A percentile compares a stretch with the other conserved stretches of the same genome.
Evolutionary conservation across 2,113 vertebrate genomes (phyloP).

Genomic region (Scytalopus superciliaris): DNA sequence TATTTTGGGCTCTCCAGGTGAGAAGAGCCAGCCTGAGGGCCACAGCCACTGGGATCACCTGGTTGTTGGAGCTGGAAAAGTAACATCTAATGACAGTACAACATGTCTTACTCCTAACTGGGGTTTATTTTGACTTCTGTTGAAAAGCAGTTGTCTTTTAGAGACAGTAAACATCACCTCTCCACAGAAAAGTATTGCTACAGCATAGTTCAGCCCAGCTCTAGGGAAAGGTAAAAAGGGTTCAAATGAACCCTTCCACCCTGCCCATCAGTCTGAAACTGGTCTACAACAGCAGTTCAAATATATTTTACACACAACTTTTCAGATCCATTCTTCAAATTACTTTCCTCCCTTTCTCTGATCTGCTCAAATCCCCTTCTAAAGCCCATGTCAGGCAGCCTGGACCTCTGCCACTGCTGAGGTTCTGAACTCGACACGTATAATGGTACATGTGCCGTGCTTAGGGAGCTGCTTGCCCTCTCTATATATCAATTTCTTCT

Average conservation of each 20-base stretch:
- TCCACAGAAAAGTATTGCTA: neutral
- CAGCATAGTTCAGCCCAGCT: neutral
- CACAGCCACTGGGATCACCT: neutral
- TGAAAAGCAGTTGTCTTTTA: neutral
- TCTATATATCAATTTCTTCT: neutral
- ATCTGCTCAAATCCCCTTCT: neutral
- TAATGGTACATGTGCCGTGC: accelerated
- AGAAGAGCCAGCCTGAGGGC: neutral
- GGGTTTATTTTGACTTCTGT: neutral
- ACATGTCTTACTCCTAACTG: neutral
- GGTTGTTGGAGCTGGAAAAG: neutral
- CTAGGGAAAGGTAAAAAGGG: neutral
- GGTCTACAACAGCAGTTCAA: neutral
- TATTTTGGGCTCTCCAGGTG: neutral
- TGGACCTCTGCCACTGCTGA: neutral
- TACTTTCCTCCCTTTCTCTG: accelerated
- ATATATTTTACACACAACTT: neutral
- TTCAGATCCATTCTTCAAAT: neutral
- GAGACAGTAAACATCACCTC: neutral
- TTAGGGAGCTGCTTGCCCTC: neutral
- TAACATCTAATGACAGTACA: neutral
- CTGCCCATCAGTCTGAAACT: neutral
- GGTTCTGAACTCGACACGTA: accelerated
- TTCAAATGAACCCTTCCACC: neutral
- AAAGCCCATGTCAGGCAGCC: neutral